Percentiles rank a stretch among this genome's conserved stretches.
Conservation (phyloP, 2,888 invertebrate species). For the Lasioglossum zephyrum region DNA sequence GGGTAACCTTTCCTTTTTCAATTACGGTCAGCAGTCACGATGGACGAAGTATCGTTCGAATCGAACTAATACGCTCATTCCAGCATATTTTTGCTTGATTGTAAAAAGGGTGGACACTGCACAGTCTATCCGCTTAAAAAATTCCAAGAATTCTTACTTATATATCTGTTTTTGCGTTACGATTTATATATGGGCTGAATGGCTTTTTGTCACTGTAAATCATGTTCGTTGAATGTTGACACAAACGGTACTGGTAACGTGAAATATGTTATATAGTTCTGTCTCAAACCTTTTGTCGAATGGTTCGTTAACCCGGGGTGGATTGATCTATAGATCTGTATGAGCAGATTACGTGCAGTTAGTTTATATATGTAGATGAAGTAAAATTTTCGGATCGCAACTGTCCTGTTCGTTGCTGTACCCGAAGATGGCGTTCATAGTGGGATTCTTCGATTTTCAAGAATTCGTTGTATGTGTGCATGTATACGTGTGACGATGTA, state of each 20-base stretch:
- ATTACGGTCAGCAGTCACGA: conserved; percentile 1
- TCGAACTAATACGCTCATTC: background rate
- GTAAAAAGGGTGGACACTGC: background rate
- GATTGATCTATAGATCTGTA: conserved; percentile 61
- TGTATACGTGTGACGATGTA: conserved; percentile 65
- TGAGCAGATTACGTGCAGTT: conserved; percentile 30
- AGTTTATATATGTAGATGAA: conserved; percentile 34
- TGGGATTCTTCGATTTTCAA: conserved; percentile 74
- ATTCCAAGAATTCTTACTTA: background rate
- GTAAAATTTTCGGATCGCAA: conserved; percentile 54
- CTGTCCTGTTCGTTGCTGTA: conserved; percentile 36
- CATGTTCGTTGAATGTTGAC: background rate
- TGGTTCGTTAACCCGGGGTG: conserved; percentile 35
- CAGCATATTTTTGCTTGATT: background rate
- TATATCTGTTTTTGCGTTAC: conserved; percentile 31
- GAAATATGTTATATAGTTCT: background rate
- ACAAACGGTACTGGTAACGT: background rate
- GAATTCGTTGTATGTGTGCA: conserved; percentile 57
- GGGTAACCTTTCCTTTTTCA: conserved; percentile 14
- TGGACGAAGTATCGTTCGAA: background rate
- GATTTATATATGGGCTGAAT: background rate
- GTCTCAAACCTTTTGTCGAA: background rate
- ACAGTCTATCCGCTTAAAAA: background rate
- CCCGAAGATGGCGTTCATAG: conserved; percentile 67
- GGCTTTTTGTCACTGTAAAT: background rate